Conservation (phyloP, 2,888 invertebrate species). For the Adelognathus sp. region DNA sequence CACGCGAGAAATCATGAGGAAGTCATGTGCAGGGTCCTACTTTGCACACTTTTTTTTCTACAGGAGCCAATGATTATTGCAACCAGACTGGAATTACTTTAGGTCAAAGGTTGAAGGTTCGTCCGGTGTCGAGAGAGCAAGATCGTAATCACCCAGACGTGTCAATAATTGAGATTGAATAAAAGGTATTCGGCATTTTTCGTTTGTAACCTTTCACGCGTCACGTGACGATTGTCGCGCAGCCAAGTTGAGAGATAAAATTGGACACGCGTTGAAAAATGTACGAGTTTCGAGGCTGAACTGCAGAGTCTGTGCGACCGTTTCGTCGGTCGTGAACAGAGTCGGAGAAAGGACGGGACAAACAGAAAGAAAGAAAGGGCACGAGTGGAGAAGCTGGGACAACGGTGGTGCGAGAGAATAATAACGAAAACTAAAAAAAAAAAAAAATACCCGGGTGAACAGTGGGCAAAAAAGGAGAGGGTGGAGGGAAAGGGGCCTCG, state of each 20-base stretch:
- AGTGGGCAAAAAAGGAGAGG: background rate
- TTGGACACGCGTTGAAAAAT: background rate
- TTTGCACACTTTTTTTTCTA: too few species aligned
- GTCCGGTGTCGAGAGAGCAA: too few species aligned
- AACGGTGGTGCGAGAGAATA: background rate
- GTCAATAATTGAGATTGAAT: too few species aligned
- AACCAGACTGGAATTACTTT: too few species aligned
- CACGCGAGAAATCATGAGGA: too few species aligned
- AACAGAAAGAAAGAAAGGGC: too few species aligned
- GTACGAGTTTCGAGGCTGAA: background rate
- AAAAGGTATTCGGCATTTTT: too few species aligned
- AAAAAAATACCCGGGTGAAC: background rate
- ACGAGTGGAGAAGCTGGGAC: background rate
- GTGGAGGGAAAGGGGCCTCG: conserved; percentile 46
- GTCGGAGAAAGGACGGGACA: background rate
- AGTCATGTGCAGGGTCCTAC: too few species aligned
- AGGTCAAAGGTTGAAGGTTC: too few species aligned
- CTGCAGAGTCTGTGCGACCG: too few species aligned
- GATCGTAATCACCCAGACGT: too few species aligned
- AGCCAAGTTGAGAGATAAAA: background rate
- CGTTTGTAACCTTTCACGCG: background rate
- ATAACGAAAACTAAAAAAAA: background rate
- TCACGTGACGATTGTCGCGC: background rate
- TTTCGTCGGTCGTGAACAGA: background rate
- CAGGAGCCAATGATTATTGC: too few species aligned